Conservation (phyloP, 1,140 invertebrate species). For the Microplitis demolitor region DNA sequence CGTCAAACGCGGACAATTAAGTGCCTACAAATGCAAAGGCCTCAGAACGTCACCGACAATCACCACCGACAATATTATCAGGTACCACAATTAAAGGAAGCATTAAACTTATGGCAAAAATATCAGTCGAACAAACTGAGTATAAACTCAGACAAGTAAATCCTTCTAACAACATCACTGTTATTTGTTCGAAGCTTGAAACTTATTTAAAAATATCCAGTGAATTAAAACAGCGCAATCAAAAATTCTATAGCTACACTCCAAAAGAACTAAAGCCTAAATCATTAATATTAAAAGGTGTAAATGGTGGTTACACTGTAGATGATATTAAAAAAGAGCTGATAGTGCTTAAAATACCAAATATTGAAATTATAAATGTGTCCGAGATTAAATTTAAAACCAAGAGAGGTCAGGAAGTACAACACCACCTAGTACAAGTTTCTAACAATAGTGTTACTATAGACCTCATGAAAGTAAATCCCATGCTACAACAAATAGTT, state of each 20-base stretch:
- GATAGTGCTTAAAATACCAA: background rate
- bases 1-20: no score
- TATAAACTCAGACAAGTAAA: no score
- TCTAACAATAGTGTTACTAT: background rate
- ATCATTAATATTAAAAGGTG: slow-evolving; percentile 15
- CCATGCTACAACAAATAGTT: slow-evolving; percentile 5
- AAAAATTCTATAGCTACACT: slow-evolving; percentile 16
- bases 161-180: no score
- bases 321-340: slow-evolving; percentile 12
- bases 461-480: background rate
- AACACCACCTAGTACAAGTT: slow-evolving; percentile 10
- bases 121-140: no score
- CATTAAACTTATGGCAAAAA: no score
- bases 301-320: slow-evolving; percentile 7
- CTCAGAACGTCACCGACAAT: no score
- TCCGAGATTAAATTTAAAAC: background rate
- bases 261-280: slow-evolving; percentile 17
- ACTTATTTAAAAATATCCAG: background rate
- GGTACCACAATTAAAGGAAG: no score
- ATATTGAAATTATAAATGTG: background rate
- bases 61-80: no score
- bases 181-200: no score
- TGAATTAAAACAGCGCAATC: background rate
- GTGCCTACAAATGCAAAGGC: no score
- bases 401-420: background rate